A percentile compares a stretch with the other conserved stretches of the same genome.
phyloP scores from a whole-genome alignment of 2,113 vertebrate genomes.

The Ctenodactylus gundi region DNA sequence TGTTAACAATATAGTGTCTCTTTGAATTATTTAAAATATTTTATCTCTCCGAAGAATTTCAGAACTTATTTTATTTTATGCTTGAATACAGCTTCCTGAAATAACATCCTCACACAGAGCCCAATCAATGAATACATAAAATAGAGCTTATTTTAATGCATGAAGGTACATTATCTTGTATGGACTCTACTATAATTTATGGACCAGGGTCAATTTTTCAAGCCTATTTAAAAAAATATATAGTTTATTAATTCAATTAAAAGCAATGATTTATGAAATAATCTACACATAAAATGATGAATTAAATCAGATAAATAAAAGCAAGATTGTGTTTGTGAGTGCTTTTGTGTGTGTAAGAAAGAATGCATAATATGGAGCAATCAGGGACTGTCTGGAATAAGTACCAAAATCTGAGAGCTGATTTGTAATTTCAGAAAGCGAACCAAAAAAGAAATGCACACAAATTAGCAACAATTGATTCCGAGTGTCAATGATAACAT shows the following conservation, averaged over 20 bases:
- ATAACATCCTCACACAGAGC: neutral
- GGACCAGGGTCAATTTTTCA: neutral
- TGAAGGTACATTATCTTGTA: neutral
- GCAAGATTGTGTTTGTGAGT: neutral
- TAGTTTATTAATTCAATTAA: neutral
- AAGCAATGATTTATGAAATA: neutral
- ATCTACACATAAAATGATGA: neutral
- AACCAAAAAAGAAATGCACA: neutral
- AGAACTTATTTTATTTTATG: neutral
- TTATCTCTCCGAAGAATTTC: neutral
- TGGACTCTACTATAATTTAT: neutral
- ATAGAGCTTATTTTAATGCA: neutral
- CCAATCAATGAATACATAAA: neutral
- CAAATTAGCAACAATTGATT: neutral
- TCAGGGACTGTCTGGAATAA: neutral
- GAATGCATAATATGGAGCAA: neutral
- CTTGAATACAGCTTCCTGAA: neutral
- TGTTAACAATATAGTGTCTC: neutral
- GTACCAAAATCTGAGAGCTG: neutral
- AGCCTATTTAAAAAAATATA: neutral
- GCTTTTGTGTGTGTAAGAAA: no score
- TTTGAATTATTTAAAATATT: neutral
- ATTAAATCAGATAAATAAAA: no score
- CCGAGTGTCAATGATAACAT: neutral
- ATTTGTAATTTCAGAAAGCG: slow-evolving; percentile 19